Percentiles rank a stretch among this genome's conserved stretches.
phyloP scores from a whole-genome alignment of 2,113 vertebrate genomes.

The Rhinolophus sinicus region DNA sequence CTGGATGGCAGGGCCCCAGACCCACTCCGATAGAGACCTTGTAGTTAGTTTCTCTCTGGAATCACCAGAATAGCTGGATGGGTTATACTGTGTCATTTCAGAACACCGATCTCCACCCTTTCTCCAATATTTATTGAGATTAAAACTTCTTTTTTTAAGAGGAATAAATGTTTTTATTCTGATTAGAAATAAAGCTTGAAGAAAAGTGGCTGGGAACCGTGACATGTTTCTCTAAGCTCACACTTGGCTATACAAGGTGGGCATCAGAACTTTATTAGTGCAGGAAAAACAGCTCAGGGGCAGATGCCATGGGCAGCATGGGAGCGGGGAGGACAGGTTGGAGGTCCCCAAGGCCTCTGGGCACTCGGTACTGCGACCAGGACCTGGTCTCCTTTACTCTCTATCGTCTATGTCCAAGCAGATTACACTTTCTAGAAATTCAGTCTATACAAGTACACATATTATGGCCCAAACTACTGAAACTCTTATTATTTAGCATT shows the following conservation, averaged over 20 bases:
- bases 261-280: neutral
- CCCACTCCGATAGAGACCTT: too few relatives aligned
- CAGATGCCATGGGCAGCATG: fast-evolving
- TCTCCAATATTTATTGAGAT: neutral
- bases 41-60: neutral
- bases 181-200: conserved; percentile 38
- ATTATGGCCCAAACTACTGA: neutral
- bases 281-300: neutral
- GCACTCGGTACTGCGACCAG: fast-evolving
- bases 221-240: neutral
- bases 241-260: neutral
- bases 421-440: neutral
- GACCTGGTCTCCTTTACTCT: neutral
- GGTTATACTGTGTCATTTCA: neutral
- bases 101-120: neutral
- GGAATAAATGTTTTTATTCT: neutral
- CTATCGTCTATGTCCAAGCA: neutral
- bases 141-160: neutral
- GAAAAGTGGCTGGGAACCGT: neutral
- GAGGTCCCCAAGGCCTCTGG: too few relatives aligned
- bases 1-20: neutral
- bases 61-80: neutral
- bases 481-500: neutral
- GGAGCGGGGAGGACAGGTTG: neutral
- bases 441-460: neutral